A percentile compares a stretch with the other conserved stretches of the same genome.
Evolutionary conservation across 2,888 invertebrate genomes (phyloP).

Genomic region (Cyrtodaria siliqua): DNA sequence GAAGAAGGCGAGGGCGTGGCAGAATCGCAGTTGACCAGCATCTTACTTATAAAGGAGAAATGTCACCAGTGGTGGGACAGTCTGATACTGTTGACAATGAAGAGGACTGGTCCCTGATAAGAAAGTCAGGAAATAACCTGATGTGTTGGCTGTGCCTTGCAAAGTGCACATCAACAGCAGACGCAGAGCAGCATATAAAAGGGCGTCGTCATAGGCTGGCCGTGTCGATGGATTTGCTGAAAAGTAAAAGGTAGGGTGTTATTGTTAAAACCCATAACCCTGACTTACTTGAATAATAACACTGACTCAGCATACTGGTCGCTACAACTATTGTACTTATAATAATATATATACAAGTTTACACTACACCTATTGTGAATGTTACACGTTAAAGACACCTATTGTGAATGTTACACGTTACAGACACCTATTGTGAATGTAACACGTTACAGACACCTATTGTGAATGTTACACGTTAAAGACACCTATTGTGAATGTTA

Average conservation of each 20-base stretch:
- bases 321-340: too few relatives aligned
- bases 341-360: too few relatives aligned
- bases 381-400: too few relatives aligned
- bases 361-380: too few relatives aligned
- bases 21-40: conserved; percentile 71
- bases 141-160: conserved; percentile 61
- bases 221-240: conserved; percentile 58
- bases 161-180: conserved; percentile 57
- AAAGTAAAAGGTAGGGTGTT: conserved; percentile 69
- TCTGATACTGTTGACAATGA: background rate
- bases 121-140: conserved; percentile 45
- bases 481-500: too few relatives aligned
- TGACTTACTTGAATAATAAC: too few relatives aligned
- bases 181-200: conserved; percentile 62
- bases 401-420: too few relatives aligned
- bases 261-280: too few relatives aligned
- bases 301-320: too few relatives aligned
- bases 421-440: too few relatives aligned
- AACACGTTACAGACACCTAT: too few relatives aligned
- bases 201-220: conserved; percentile 68
- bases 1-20: conserved; percentile 11
- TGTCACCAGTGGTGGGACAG: conserved; percentile 10
- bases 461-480: too few relatives aligned
- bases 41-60: conserved; percentile 46
- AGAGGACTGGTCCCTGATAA: conserved; percentile 21